Base-by-base conservation (phyloP, 1,140 invertebrate species). In the Cyclina sinensis region DNA sequence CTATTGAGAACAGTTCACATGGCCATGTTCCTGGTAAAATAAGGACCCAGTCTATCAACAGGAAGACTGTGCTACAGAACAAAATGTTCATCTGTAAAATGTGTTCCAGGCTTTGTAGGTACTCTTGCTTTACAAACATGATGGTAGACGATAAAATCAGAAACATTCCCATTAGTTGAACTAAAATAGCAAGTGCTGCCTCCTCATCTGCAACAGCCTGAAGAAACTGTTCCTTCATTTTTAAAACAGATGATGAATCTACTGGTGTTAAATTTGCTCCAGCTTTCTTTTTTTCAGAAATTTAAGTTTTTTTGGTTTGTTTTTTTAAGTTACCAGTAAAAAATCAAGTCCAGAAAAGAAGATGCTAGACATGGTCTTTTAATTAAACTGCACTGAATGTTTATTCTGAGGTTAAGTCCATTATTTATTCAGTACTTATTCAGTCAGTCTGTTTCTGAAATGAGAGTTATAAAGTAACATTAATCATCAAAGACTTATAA, bases 81-180 rank as follows among this genome's bases (percentile, higher is more conserved):
- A 84, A 35, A 0, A 84, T 48, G 68, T 84, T 84, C 27, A 84
- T 54, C 18, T 73, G 65, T 27, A 54, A 39, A 14, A 68, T 14
- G 37, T 84, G n/a, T 4, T 84, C 82, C 24, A 54, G 30, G 35
- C 51, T 84, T 39, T 73, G 82, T 32, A 84, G 24, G 1, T 37
- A 73, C 12, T 24, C 24, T 11, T 84, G 62, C 39, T 70, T 70
- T 54, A 54, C 62, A 37, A 84, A 73, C 82, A 84, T 70, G 3
- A n/a, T 48, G 12, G 48, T 43, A 16, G 62, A 48, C n/a, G 82
- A 73, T 73, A 84, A 54, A 73, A 84, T 74, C 65, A 84, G 30
- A 74, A 32, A 73, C 21, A 84, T 51, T 32, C 82, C 82, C 37
- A 84, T 35, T 14, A 54, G 24, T 51, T 84, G 82, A 14, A 84